Percentiles rank a stretch among this genome's conserved stretches.
Evolutionary conservation across 2,888 invertebrate species (phyloP).

Genomic region (Drosophila kambysellisi): DNA sequence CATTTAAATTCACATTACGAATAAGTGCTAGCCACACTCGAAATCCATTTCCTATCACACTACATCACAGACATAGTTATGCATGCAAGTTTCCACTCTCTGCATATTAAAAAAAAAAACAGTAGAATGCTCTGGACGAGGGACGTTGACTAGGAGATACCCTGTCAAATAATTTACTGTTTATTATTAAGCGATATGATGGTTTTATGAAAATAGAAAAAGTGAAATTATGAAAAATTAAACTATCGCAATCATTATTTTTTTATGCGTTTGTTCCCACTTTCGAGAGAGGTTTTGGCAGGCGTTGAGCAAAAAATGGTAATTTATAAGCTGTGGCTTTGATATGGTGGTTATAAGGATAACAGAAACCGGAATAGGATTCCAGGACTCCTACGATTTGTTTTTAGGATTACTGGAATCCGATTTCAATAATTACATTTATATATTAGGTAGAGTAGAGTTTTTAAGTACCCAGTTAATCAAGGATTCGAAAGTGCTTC

Average conservation of each 20-base stretch:
- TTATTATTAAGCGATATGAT: too few species aligned
- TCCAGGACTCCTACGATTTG: not conserved
- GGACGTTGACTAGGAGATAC: not conserved
- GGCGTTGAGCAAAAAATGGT: too few species aligned
- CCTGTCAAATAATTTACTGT: not conserved
- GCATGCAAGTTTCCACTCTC: not conserved
- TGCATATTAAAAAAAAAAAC: not conserved
- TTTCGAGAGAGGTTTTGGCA: too few species aligned
- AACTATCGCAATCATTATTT: too few species aligned
- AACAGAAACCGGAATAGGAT: not conserved
- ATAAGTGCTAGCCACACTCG: constrained; percentile 45
- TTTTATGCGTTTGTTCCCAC: too few species aligned
- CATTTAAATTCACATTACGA: constrained; percentile 40
- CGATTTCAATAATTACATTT: not conserved
- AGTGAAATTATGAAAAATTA: too few species aligned
- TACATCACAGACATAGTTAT: constrained; percentile 3
- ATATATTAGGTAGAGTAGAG: too few species aligned
- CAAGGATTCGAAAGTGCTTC: not conserved
- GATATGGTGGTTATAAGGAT: not conserved
- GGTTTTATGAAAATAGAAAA: too few species aligned
- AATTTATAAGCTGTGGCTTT: too few species aligned
- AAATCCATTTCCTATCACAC: constrained; percentile 63
- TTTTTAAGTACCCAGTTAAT: not conserved
- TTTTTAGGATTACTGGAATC: not conserved
- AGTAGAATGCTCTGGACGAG: not conserved